These are phyloP conservation scores for Rhingia campestris DNA, from an alignment of 2,888 invertebrate genomes.

Conservation along the genomic window DNA sequence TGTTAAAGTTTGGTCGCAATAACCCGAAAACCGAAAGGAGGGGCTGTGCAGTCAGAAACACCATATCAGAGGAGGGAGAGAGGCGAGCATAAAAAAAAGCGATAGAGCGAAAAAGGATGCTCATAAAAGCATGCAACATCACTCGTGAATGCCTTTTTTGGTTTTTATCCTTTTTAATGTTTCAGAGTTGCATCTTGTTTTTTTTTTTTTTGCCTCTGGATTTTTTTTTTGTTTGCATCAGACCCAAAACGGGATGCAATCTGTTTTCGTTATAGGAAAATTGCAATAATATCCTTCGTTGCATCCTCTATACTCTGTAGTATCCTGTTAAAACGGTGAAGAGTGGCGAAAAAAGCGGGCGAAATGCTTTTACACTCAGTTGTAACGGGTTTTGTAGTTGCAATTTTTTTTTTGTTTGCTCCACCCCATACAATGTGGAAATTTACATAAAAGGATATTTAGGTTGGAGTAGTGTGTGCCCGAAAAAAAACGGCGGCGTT, in stretches of 20 bases:
- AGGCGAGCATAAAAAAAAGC: constrained; percentile 3
- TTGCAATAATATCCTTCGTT: constrained; percentile 71
- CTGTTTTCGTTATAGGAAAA: constrained; percentile 74
- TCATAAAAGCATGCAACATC: constrained; percentile 72
- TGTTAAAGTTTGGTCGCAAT: constrained; percentile 53
- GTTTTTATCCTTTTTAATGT: constrained; percentile 45
- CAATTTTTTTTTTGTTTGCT: constrained; percentile 12
- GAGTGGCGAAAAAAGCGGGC: neutral
- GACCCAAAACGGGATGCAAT: constrained; percentile 64
- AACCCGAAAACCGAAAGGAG: constrained; percentile 23
- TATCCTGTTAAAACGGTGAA: constrained; percentile 24
- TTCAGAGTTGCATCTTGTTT: constrained; percentile 21
- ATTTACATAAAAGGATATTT: constrained; percentile 73
- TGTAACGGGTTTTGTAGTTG: constrained; percentile 31
- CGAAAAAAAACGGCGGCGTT: neutral
- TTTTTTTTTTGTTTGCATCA: constrained; percentile 10
- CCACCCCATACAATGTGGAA: constrained; percentile 49
- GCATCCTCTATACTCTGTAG: constrained; percentile 33
- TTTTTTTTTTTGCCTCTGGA: neutral
- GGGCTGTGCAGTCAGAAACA: no score
- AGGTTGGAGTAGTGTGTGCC: constrained; percentile 12
- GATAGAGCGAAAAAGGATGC: constrained; percentile 17
- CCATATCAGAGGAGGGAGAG: neutral
- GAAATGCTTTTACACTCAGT: constrained; percentile 57
- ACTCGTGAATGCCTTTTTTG: constrained; percentile 64